phyloP scores from a whole-genome alignment of 2,113 vertebrate species.

The Pantherophis guttatus region DNA sequence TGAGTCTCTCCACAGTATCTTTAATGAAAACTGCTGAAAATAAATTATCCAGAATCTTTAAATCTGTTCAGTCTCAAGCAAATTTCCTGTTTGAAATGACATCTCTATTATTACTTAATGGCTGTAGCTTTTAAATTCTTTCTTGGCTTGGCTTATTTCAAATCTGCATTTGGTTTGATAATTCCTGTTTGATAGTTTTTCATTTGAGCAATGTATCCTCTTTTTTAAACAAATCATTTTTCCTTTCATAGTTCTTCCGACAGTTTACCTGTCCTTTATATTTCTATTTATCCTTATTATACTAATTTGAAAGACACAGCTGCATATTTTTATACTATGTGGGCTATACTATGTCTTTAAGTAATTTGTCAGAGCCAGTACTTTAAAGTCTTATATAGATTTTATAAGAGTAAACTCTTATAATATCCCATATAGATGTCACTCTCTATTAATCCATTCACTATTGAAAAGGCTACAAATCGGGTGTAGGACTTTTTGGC shows the following conservation, averaged over 20 bases:
- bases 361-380: not conserved
- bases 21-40: not conserved
- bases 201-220: not conserved
- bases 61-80: not conserved
- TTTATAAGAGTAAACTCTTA: not conserved
- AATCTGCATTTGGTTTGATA: not conserved
- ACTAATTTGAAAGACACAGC: not conserved
- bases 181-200: not conserved
- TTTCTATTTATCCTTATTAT: not conserved
- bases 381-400: not conserved
- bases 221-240: not conserved
- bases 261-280: not conserved
- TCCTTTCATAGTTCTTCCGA: not conserved
- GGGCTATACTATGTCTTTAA: not conserved
- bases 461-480: not conserved
- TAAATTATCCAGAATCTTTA: not conserved
- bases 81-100: not conserved
- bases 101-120: not conserved
- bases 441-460: not conserved
- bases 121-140: not conserved
- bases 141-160: not conserved
- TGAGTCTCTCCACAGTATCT: not conserved
- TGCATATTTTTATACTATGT: not conserved
- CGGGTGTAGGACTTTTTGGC: too few species aligned
- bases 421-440: not conserved